Base-by-base conservation (phyloP, 37 sponge, comb jelly and placozoan species). In the Spongia lamella region DNA sequence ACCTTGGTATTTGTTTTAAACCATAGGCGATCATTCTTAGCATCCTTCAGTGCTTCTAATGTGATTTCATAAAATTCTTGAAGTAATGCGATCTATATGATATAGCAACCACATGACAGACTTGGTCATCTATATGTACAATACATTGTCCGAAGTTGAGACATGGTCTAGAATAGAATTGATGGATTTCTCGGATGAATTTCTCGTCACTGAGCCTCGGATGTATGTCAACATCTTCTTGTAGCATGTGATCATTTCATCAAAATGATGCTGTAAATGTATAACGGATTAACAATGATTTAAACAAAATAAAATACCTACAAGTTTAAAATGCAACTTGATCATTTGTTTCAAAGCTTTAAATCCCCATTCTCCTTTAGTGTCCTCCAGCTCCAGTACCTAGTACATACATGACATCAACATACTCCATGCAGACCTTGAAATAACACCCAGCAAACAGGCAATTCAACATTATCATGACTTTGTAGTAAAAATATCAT, bases 1-100 rank as follows among this genome's bases (percentile, higher is more conserved):
- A 97, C 90, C 83, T 97, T 97, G 0, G 90, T 89, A 66, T 97
- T 97, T 14, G 98, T 97, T 56, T 97, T 97, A 76, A 97, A 97
- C 98, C 98, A 97, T 9, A 97, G 89, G 9, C 98, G 62, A 63
- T 97, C 98, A 70, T 97, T 97, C 40, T 83, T 88, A 20, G 98
- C 88, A 32, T 94, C 90, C 63, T 83, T 80, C 26, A 94, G 74
- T 1, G 98, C 94, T 31, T 85, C 94, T 21, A 97, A 78, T 20
- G 98, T 97, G 0, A 92, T 91, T 64, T 94, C 92, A 73, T 97
- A 97, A 31, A 97, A 86, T 61, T 92, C 85, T 57, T 94, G 92
- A 36, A 97, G 84, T 1, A 97, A 83, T 26, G 91, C 90, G 27
- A 76, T 66, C 93, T 95, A 57, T 11, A 53, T 2, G 21, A 43